Conservation (phyloP, 2,797 vertebrate species). For the Spinus olivaceus region DNA sequence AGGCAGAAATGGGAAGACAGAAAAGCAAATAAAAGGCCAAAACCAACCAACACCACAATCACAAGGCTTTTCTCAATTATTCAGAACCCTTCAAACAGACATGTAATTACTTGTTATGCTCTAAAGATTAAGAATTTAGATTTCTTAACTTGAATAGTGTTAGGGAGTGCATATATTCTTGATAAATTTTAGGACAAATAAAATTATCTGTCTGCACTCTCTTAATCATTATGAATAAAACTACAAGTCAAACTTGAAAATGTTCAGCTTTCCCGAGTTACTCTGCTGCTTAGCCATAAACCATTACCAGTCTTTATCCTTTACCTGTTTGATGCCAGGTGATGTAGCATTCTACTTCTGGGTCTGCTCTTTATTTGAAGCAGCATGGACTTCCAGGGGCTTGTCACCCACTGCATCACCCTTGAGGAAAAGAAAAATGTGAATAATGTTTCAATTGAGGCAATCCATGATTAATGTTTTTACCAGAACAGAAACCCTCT, state of each 20-base stretch:
- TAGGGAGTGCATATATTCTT: not conserved
- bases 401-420: constrained; percentile 39
- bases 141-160: not conserved
- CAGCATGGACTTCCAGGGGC: constrained; percentile 10
- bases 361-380: constrained; percentile 56
- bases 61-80: not conserved
- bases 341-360: constrained; percentile 59
- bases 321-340: constrained; percentile 70
- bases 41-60: not conserved
- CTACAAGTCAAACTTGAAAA: not conserved
- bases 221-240: not conserved
- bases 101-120: not conserved
- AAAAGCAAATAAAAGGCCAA: not conserved
- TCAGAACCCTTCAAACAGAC: not conserved
- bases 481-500: not conserved
- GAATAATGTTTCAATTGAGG: not conserved
- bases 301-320: not conserved
- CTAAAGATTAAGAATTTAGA: not conserved
- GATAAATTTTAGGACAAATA: not conserved
- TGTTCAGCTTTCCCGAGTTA: not conserved
- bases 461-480: not conserved
- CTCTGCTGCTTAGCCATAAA: not conserved
- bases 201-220: not conserved
- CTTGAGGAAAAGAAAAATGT: constrained; percentile 23
- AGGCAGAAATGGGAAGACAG: not conserved